Conservation (phyloP, 2,888 invertebrate genomes). For the Pteria penguin region DNA sequence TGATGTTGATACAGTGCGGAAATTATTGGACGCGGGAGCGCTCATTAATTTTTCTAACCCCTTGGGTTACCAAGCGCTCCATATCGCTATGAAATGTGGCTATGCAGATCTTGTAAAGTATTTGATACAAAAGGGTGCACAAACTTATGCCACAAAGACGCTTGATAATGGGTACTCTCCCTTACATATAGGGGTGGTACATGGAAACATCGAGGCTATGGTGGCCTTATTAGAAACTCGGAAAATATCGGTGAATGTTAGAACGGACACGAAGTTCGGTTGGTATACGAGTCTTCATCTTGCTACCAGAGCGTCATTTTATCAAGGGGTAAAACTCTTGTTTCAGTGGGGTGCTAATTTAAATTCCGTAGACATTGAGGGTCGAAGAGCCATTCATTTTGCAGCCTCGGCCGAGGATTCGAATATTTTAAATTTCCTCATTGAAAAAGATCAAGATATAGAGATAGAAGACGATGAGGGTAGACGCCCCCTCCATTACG, state of each 20-base stretch:
- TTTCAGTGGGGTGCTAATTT: constrained; percentile 56
- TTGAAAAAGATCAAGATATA: constrained; percentile 49
- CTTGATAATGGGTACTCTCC: constrained; percentile 30
- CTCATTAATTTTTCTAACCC: constrained; percentile 25
- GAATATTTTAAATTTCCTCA: constrained; percentile 41
- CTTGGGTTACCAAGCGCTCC: constrained; percentile 38
- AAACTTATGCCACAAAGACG: constrained; percentile 35
- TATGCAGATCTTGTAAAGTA: constrained; percentile 30
- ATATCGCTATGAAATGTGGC: constrained; percentile 39
- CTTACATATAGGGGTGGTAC: constrained; percentile 38
- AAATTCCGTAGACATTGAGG: constrained; percentile 46
- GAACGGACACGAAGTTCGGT: constrained; percentile 35
- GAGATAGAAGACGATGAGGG: constrained; percentile 16
- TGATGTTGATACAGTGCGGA: constrained; percentile 35
- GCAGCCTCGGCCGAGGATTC: constrained; percentile 30
- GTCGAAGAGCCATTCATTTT: constrained; percentile 60
- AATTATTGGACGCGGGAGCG: constrained; percentile 24
- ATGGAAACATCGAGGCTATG: constrained; percentile 22
- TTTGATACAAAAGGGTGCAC: constrained; percentile 56
- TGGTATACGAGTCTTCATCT: constrained; percentile 58
- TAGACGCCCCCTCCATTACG: constrained; percentile 26
- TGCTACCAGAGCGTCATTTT: constrained; percentile 55
- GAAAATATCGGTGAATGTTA: constrained; percentile 12
- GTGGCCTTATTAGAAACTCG: constrained; percentile 21
- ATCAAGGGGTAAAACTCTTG: constrained; percentile 53